Evolutionary conservation across 2,797 vertebrate species (phyloP), one percentile per base, ranked within the genome.

Genomic region (Prionace glauca): DNA sequence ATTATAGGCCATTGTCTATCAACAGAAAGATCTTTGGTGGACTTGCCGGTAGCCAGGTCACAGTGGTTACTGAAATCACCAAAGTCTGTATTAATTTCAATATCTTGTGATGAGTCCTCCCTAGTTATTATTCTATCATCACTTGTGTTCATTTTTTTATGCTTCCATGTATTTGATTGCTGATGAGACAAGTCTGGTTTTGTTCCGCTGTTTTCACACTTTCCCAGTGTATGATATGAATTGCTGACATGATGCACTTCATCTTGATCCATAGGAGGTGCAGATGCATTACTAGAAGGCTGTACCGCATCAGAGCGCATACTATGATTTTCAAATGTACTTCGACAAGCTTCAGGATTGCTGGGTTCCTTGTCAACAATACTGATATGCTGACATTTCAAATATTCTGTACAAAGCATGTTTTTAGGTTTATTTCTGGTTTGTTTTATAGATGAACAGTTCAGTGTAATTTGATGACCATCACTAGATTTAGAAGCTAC

Each of bases 1-100:
- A 99, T 99, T 95, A 99, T 97, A 0, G 99, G 99, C 95, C 99
- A 98, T 0, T 98, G 97, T 94, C 97, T 96, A 8, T 60, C 72
- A 56, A 56, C 69, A 26, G 45, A 74, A 94, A 45, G 69, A 45
- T 94, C 45, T 8, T 94, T 45, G 29, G 29, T 32, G 29, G 71
- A 50, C 26, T 32, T n/a, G 18, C 3, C 29, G 20, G 22, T 72
- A 74, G 32, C 50, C 16, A 95, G 26, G 29, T 60, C 71, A 56
- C 9, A 10, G 1, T n/a, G 45, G 14, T 77, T 77, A 20, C 26
- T 60, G 16, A 77, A 94, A 94, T 94, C 65, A 94, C 36, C 10
- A 3, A 71, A 50, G 41, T 94, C 93, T 77, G 71, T 4, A 95
- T 56, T 77, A 74, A 77, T 72, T 95, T 71, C 26, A 32, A 60